Evolutionary conservation across 1,140 invertebrate genomes (phyloP), one percentile per base, ranked within the genome.

Genomic region (Drosophila nikananu): DNA sequence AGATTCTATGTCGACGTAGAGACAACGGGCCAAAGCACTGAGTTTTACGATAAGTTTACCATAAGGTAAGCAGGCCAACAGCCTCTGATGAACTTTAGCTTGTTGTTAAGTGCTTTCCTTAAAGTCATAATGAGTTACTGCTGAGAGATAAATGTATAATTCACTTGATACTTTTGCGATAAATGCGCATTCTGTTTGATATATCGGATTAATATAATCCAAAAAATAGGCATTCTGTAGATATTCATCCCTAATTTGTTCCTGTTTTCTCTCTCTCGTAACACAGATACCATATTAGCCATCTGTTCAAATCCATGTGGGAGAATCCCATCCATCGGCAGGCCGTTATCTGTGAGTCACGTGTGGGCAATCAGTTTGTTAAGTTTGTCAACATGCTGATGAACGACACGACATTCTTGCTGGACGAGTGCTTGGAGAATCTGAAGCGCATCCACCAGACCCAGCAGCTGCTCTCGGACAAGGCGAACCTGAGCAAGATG

Each of bases 41-140:
- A 99, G 93, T 99, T 99, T 94, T 99, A 99, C 92, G 99, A 99
- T 94, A 99, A 99, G 94, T 99, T 99, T 93, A 98, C 98, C 13
- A 99, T 99, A 90, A 95, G 98, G 93, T 93, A 59, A 67, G 61
- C 27, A 66, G 21, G 32, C n/a, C 52, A 13, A 32, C 0, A n/a
- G 19, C 52, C 25, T 25, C 10, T n/a, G 3, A 25, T 3, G 30
- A 51, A 35, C 42, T 32, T 32, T 17, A 17, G 8, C 3, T 42
- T 5, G 10, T 13, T 0, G 5, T 62, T 8, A 9, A 61, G 23
- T 57, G 35, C 5, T 32, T 32, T 4, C 3, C 37, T 39, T 15
- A 7, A 15, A 23, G 10, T 0, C 3, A 5, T 52, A 15, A 52
- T 13, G 9, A 6, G 15, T 2, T 17, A 7, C 5, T 17, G 32